phyloP scores from a whole-genome alignment of 2,113 vertebrate genomes.

The Tachycineta bicolor region DNA sequence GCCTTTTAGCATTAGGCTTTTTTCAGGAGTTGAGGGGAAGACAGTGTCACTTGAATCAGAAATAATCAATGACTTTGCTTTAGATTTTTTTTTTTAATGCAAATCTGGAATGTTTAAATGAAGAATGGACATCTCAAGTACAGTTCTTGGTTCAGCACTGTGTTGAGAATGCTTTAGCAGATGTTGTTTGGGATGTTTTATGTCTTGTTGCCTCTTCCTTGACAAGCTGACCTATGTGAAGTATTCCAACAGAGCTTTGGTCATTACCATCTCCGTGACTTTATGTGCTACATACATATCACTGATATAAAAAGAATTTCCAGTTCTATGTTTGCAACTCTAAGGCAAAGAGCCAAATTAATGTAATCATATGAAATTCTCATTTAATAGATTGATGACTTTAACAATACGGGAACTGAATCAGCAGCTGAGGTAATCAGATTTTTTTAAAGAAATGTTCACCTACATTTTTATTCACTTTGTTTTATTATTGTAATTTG shows the following conservation, averaged over 20 bases:
- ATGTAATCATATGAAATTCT: constrained; percentile 82
- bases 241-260: not conserved
- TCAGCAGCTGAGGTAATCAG: constrained; percentile 83
- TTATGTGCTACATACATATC: not conserved
- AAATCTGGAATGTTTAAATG: not conserved
- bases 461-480: constrained; percentile 69
- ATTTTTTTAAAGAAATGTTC: constrained; percentile 76
- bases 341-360: constrained; percentile 72
- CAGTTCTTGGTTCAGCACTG: not conserved
- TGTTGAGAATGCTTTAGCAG: not conserved
- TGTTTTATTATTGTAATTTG: constrained; percentile 42
- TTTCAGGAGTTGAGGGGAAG: not conserved
- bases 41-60: not conserved
- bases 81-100: not conserved
- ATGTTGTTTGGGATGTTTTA: not conserved
- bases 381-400: constrained; percentile 87
- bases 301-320: constrained; percentile 56
- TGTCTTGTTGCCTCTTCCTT: not conserved
- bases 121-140: not conserved
- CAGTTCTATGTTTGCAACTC: constrained; percentile 71
- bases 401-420: constrained; percentile 82
- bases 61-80: not conserved
- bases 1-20: not conserved
- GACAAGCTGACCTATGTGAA: not conserved
- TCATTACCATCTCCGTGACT: not conserved